These are phyloP conservation scores for Lophotis ruficrista DNA, from an alignment of 2,113 vertebrate genomes.

Conservation along the genomic window DNA sequence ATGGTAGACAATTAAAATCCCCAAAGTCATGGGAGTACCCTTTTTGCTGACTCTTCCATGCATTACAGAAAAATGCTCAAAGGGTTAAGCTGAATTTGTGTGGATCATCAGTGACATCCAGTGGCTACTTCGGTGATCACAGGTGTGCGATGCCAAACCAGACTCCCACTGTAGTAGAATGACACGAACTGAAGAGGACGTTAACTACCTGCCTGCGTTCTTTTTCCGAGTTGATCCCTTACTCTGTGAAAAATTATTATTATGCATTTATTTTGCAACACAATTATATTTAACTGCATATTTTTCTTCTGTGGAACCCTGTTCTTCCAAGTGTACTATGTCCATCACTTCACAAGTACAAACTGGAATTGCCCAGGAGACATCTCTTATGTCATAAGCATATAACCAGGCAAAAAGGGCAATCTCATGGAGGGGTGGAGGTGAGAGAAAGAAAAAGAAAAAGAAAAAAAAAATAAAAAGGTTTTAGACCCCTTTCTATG, in stretches of 20 bases:
- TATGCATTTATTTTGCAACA: not conserved
- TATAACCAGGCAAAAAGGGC: not conserved
- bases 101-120: conserved; percentile 69
- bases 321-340: not conserved
- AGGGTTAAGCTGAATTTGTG: conserved; percentile 42
- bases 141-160: not conserved
- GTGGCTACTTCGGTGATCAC: conserved; percentile 30
- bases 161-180: not conserved
- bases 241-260: not conserved
- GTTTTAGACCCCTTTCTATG: not conserved
- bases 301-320: not conserved
- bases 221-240: not conserved
- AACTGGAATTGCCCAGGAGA: not conserved
- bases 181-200: not conserved
- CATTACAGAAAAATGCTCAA: not conserved
- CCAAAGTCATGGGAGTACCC: not conserved
- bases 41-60: not conserved
- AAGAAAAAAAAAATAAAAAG: not conserved
- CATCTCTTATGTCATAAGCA: not conserved
- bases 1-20: not conserved
- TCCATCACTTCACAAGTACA: not conserved
- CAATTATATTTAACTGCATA: not conserved
- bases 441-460: too few species aligned
- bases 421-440: accelerated
- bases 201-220: not conserved